Conservation (phyloP, 2,888 invertebrate genomes). For the Macropis europaea region DNA sequence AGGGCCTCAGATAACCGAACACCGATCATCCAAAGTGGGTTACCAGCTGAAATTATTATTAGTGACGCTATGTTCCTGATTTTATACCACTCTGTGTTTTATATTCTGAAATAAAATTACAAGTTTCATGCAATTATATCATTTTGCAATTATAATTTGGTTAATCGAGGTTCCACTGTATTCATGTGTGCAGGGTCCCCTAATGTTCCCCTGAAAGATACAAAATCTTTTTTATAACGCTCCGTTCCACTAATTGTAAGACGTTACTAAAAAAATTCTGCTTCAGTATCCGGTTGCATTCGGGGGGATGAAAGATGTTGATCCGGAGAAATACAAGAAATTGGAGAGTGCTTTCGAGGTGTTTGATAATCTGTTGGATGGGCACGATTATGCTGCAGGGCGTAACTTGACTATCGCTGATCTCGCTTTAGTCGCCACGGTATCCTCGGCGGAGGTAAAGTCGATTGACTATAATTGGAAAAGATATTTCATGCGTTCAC, state of each 20-base stretch:
- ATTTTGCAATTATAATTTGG: too few relatives aligned
- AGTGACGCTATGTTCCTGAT: too few relatives aligned
- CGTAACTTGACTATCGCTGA: slow-evolving; percentile 75
- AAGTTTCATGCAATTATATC: too few relatives aligned
- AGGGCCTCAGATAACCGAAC: neutral
- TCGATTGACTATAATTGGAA: neutral
- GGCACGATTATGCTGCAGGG: slow-evolving; percentile 72
- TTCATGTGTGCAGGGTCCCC: too few relatives aligned
- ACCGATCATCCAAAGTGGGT: neutral
- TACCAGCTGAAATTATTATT: too few relatives aligned
- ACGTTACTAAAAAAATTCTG: neutral
- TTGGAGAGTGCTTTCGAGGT: slow-evolving; percentile 63
- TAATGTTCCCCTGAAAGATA: too few relatives aligned
- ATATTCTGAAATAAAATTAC: too few relatives aligned
- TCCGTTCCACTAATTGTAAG: too few relatives aligned
- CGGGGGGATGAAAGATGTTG: slow-evolving; percentile 41
- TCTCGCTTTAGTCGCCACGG: slow-evolving; percentile 66
- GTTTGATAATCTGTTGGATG: slow-evolving; percentile 70
- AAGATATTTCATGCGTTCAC: too few relatives aligned
- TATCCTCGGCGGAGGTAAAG: slow-evolving; percentile 70
- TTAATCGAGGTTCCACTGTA: too few relatives aligned
- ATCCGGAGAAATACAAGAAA: slow-evolving; percentile 58
- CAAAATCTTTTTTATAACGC: too few relatives aligned
- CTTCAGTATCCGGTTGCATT: slow-evolving; percentile 66
- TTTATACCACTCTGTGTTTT: too few relatives aligned